Evolutionary conservation across 1,140 invertebrate genomes (phyloP).

Genomic region (Macrotrachela quadricornifera): DNA sequence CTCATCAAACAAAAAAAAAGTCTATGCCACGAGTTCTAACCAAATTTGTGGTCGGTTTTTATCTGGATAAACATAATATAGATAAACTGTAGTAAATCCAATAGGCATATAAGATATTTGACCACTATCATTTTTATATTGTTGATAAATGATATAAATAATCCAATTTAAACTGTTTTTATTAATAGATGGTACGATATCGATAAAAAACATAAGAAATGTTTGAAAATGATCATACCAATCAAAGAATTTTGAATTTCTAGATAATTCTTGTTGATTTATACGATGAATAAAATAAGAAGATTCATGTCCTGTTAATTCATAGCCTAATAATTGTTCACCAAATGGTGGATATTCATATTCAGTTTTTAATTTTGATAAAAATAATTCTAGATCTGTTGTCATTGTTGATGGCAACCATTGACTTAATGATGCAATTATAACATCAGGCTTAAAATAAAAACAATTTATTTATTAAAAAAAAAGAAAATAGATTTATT

Average conservation of each 20-base stretch:
- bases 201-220: conserved; percentile 79
- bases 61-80: conserved; percentile 75
- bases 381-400: not conserved
- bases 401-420: not conserved
- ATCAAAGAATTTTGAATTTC: conserved; percentile 45
- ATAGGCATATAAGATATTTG: conserved; percentile 45
- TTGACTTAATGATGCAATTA: not conserved
- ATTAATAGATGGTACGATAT: conserved; percentile 65
- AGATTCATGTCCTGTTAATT: not conserved
- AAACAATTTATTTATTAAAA: no score
- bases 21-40: conserved; percentile 12
- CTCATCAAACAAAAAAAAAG: not conserved
- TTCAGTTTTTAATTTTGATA: not conserved
- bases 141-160: no score
- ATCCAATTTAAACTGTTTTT: conserved; percentile 71
- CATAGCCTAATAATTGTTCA: not conserved
- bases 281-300: not conserved
- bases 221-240: conserved; percentile 68
- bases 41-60: conserved; percentile 59
- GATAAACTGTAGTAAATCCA: conserved; percentile 72
- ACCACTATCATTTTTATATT: conserved; percentile 43
- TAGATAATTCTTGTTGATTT: conserved; percentile 36
- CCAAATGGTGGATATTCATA: not conserved
- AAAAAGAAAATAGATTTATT: no score
- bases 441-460: not conserved